A percentile compares a stretch with the other conserved stretches of the same genome.
Conservation (phyloP, 2,113 vertebrate genomes). For the Tetrax tetrax region DNA sequence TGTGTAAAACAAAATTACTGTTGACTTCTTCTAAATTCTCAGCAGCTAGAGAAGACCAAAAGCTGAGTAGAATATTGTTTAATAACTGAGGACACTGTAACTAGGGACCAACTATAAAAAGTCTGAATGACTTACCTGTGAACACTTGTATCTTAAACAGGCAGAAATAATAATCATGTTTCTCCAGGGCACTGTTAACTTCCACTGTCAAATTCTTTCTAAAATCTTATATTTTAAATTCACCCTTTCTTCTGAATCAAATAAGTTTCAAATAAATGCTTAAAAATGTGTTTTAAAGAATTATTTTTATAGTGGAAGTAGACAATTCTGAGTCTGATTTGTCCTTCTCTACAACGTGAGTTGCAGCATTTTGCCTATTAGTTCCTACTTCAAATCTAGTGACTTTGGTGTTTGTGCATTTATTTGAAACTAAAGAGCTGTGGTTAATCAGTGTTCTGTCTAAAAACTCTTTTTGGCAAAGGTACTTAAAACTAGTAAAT, state of each 20-base stretch:
- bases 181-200: neutral
- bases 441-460: neutral
- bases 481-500: neutral
- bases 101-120: neutral
- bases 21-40: neutral
- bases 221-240: neutral
- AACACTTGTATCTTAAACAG: neutral
- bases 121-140: neutral
- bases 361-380: neutral
- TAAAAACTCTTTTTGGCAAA: neutral
- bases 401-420: neutral
- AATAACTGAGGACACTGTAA: neutral
- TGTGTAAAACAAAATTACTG: neutral
- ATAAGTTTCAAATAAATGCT: neutral
- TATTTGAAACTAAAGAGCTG: neutral
- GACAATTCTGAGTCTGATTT: neutral
- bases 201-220: neutral
- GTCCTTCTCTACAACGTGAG: neutral
- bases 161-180: neutral
- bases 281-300: neutral
- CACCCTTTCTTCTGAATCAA: neutral
- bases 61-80: neutral
- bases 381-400: neutral
- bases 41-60: neutral
- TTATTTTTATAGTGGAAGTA: neutral